phyloP scores from a whole-genome alignment of 2,113 vertebrate species.

The Scartelaos histophorus region DNA sequence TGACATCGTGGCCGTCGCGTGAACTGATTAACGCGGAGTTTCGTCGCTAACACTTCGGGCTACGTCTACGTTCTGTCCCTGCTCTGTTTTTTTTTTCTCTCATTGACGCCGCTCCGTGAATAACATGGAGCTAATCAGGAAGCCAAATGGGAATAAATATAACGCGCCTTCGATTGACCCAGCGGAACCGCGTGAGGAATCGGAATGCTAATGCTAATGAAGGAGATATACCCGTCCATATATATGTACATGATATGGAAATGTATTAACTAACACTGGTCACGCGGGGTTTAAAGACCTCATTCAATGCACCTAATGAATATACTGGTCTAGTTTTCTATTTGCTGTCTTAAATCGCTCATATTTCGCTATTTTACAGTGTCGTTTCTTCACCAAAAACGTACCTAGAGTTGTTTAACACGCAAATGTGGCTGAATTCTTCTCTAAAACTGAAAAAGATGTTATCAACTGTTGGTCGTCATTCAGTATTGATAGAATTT shows the following conservation, averaged over 20 bases:
- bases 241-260: too few species aligned
- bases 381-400: too few species aligned
- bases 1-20: constrained; percentile 10
- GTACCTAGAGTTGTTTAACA: too few species aligned
- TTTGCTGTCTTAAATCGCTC: too few species aligned
- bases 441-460: too few species aligned
- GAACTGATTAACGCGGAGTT: constrained; percentile 38
- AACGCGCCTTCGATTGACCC: background rate
- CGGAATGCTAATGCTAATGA: background rate
- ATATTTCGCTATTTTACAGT: too few species aligned
- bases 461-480: too few species aligned
- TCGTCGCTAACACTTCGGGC: background rate
- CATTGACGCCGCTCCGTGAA: background rate
- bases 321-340: too few species aligned
- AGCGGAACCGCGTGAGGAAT: background rate
- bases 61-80: background rate
- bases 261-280: background rate
- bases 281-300: background rate
- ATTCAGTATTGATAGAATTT: too few species aligned
- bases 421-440: too few species aligned
- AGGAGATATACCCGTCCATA: background rate
- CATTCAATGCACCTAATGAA: background rate
- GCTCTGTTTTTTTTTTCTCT: too few species aligned
- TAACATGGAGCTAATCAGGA: background rate
- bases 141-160: background rate